A percentile compares a stretch with the other conserved stretches of the same genome.
Conservation (phyloP, 2,888 invertebrate genomes). For the Tetheella fluctuosa region DNA sequence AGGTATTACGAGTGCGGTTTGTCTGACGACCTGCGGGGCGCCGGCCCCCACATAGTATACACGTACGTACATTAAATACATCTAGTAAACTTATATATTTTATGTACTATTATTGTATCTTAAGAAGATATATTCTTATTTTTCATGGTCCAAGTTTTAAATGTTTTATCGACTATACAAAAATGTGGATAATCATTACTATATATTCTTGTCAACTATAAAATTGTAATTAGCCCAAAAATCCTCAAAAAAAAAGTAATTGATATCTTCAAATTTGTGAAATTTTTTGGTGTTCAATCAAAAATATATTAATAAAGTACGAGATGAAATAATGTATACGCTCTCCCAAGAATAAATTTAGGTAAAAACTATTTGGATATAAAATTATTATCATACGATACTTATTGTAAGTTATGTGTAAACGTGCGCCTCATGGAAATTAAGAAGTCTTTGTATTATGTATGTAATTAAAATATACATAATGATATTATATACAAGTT, state of each 20-base stretch:
- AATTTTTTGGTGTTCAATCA: slow-evolving; percentile 83
- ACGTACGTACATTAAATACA: slow-evolving; percentile 76
- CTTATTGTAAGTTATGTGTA: slow-evolving; percentile 78
- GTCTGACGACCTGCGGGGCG: slow-evolving; percentile 58
- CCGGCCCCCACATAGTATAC: slow-evolving; percentile 56
- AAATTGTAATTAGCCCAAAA: slow-evolving; percentile 76
- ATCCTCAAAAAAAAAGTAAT: slow-evolving; percentile 66
- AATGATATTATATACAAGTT: slow-evolving; percentile 81
- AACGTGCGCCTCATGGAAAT: slow-evolving; percentile 80
- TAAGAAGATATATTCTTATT: slow-evolving; percentile 84
- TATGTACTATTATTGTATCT: slow-evolving; percentile 84
- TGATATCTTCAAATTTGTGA: slow-evolving; percentile 81
- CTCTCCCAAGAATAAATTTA: slow-evolving; percentile 81
- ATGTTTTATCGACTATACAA: slow-evolving; percentile 85
- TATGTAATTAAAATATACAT: slow-evolving; percentile 83
- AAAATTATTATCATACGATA: slow-evolving; percentile 80
- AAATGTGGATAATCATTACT: slow-evolving; percentile 82
- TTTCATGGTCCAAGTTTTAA: slow-evolving; percentile 85
- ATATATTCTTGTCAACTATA: slow-evolving; percentile 81
- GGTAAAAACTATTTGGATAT: slow-evolving; percentile 81
- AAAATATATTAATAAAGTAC: slow-evolving; percentile 76
- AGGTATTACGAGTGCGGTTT: slow-evolving; percentile 82
- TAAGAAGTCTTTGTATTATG: slow-evolving; percentile 82
- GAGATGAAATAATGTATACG: slow-evolving; percentile 80
- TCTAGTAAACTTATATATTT: slow-evolving; percentile 84